Base-by-base conservation (phyloP, 1,140 invertebrate species). In the Anoplophora glabripennis region DNA sequence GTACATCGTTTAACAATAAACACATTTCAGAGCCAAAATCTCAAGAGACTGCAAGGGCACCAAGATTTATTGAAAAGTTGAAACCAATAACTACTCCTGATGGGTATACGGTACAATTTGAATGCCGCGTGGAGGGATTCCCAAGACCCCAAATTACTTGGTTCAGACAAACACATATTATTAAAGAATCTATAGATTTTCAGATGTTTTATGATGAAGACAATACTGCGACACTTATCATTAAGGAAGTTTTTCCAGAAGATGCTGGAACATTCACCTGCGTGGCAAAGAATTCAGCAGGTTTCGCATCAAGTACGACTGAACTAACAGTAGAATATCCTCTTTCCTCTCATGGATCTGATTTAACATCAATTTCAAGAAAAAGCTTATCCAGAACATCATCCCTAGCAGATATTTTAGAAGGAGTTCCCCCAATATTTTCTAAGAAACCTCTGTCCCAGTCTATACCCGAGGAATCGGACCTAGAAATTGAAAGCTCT, bases 181-280 rank as follows among this genome's bases (percentile, higher is more conserved):
- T 96, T 18, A 94, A 94, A 77, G 88, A 87, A 37, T 93, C 92
- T 0, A 84, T 85, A 68, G 93, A 95, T 69, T 95, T 94, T 80
- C 84, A 95, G 82, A 93, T 95, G 76, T 94, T 89, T 74, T 96
- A 94, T 69, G 91, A 93, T 70, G 91, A 94, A 61, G 91, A 94
- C 56, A 94, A 93, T 73, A 89, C 93, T 1, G 92, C 92, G 0
- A 94, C 92, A 3, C 77, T 99, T 14, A 89, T 97, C 15, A 97
- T 99, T 62, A 86, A 88, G 51, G 96, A 98, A 82, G 93, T 97
- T 0, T 96, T 95, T 76, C 93, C 94, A 0, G 96, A 99, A 81
- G 96, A 99, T 77, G 92, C 94, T 1, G 96, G 95, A 2, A 90
- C 89, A 42, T 99, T 97, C 76, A 98, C 94, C 0, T 96, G 95